Percentiles rank a stretch among this genome's conserved stretches.
Conservation (phyloP, 35 echinoderm and acorn worm species). For the Stichopus chloronotus region DNA sequence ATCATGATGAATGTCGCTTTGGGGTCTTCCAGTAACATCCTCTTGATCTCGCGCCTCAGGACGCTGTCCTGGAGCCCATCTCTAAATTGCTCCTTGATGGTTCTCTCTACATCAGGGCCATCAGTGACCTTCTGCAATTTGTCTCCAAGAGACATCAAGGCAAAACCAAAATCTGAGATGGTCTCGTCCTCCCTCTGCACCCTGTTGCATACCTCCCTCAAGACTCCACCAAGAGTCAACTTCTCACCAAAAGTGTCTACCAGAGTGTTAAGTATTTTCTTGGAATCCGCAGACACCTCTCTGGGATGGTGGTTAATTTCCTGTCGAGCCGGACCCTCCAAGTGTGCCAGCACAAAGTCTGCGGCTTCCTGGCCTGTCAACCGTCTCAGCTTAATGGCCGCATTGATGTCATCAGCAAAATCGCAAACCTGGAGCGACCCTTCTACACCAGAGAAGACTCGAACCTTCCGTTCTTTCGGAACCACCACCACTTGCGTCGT, state of each 20-base stretch:
- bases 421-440: background rate
- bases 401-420: background rate
- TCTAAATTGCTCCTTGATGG: slow-evolving; percentile 23
- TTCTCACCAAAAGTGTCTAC: background rate
- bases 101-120: background rate
- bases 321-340: background rate
- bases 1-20: no score
- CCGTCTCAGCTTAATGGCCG: background rate
- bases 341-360: background rate
- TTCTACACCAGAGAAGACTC: background rate
- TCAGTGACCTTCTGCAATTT: background rate
- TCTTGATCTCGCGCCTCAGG: no score
- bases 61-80: slow-evolving; percentile 5
- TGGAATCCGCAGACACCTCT: background rate
- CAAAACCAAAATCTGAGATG: slow-evolving; percentile 6
- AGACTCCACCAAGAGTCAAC: background rate
- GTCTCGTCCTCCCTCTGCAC: background rate
- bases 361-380: background rate
- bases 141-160: background rate
- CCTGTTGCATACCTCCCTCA: background rate
- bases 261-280: background rate
- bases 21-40: no score
- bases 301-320: background rate
- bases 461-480: background rate
- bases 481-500: background rate